These are phyloP conservation scores for Odontamblyopus lacepedii DNA, from an alignment of 2,797 vertebrate genomes.

Conservation along the genomic window DNA sequence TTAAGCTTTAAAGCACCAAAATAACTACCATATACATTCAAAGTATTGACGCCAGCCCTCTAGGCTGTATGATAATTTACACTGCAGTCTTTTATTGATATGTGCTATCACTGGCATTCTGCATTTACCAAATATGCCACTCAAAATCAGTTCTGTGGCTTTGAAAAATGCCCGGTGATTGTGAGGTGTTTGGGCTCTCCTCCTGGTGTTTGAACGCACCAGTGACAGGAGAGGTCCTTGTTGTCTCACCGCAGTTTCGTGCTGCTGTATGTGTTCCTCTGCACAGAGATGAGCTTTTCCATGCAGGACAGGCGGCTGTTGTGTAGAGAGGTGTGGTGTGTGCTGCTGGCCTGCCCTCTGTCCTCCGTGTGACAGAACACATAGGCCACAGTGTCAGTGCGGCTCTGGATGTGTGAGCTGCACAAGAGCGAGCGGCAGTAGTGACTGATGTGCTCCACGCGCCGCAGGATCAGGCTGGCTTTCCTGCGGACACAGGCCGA, in stretches of 20 bases:
- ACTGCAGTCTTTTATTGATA: slow-evolving; percentile 61
- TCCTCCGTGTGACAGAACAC: slow-evolving; percentile 90
- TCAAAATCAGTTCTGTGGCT: slow-evolving; percentile 52
- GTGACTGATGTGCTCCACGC: slow-evolving; percentile 89
- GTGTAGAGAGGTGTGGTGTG: slow-evolving; percentile 89
- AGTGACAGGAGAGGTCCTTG: slow-evolving; percentile 53
- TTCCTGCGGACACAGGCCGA: slow-evolving; percentile 78
- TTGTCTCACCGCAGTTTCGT: slow-evolving; percentile 92
- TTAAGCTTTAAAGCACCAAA: slow-evolving; percentile 65
- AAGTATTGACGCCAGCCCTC: slow-evolving; percentile 59
- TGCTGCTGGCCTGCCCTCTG: slow-evolving; percentile 76
- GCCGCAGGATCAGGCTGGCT: slow-evolving; percentile 91
- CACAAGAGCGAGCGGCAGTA: slow-evolving; percentile 87
- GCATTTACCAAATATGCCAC: slow-evolving; percentile 49
- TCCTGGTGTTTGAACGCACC: slow-evolving; percentile 48
- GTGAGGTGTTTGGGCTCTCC: slow-evolving; percentile 50
- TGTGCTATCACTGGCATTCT: slow-evolving; percentile 67
- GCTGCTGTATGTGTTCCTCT: slow-evolving; percentile 94
- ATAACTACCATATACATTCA: slow-evolving; percentile 75
- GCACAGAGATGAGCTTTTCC: slow-evolving; percentile 94
- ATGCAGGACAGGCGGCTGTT: slow-evolving; percentile 89
- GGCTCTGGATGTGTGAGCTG: slow-evolving; percentile 94
- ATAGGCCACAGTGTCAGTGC: slow-evolving; percentile 92
- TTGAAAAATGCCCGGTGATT: slow-evolving; percentile 57
- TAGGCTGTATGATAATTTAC: slow-evolving; percentile 66